A percentile compares a stretch with the other conserved stretches of the same genome.
Evolutionary conservation across 2,888 invertebrate species (phyloP).

Genomic region (Artemia sinica): DNA sequence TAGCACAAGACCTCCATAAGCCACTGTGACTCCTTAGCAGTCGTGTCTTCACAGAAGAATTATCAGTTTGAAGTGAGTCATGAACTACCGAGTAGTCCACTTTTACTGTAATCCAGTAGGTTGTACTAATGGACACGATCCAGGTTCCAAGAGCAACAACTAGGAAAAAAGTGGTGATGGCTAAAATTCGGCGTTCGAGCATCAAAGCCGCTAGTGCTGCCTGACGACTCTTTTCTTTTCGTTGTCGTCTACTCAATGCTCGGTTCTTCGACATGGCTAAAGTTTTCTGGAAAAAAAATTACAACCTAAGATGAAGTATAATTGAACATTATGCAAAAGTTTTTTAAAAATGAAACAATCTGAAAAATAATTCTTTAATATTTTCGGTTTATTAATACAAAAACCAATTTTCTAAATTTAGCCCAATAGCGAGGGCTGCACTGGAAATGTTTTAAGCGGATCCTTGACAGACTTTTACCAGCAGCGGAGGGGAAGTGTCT

Average conservation of each 20-base stretch:
- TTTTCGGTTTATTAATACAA: too few relatives aligned
- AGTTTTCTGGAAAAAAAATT: too few relatives aligned
- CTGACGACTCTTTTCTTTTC: background rate
- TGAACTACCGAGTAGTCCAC: background rate
- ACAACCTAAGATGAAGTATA: too few relatives aligned
- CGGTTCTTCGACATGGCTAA: too few relatives aligned
- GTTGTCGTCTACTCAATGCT: background rate
- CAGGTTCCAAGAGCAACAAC: background rate
- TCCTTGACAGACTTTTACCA: too few relatives aligned
- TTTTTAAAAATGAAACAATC: too few relatives aligned
- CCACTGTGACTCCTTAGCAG: slow-evolving; percentile 5
- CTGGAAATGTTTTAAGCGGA: too few relatives aligned
- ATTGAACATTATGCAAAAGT: too few relatives aligned
- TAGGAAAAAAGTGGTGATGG: slow-evolving; percentile 7
- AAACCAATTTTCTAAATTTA: too few relatives aligned
- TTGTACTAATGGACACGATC: background rate
- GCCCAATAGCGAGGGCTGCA: too few relatives aligned
- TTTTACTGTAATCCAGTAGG: background rate
- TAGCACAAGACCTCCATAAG: background rate
- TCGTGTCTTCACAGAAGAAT: slow-evolving; percentile 12
- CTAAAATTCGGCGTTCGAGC: background rate
- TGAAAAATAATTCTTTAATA: too few relatives aligned
- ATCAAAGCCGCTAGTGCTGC: background rate
- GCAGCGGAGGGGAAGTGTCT: too few relatives aligned
- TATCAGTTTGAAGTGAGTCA: background rate